Percentiles rank a stretch among this genome's conserved stretches.
Conservation (phyloP, 2,797 vertebrate species). For the Anas acuta region DNA sequence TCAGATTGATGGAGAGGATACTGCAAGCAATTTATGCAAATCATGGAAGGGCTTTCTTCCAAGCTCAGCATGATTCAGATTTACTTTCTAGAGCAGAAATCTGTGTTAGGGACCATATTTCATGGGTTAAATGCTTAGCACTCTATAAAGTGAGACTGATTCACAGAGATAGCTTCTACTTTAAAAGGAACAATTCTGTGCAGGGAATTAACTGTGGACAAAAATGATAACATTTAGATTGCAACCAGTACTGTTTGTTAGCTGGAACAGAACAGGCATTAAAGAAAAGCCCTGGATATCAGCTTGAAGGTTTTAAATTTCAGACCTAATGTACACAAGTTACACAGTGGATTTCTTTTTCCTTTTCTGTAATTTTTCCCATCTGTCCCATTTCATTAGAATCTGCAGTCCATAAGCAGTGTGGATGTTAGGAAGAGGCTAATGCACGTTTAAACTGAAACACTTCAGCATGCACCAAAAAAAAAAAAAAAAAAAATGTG, state of each 20-base stretch:
- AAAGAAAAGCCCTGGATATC: neutral
- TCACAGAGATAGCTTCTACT: constrained; percentile 7
- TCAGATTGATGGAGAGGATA: neutral
- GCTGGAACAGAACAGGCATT: constrained; percentile 12
- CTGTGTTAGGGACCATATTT: neutral
- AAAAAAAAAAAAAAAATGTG: constrained; percentile 25
- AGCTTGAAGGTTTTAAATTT: constrained; percentile 57
- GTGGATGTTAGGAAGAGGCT: neutral
- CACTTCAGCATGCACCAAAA: neutral
- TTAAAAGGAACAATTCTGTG: neutral
- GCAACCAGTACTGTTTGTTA: neutral
- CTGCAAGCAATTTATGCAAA: neutral
- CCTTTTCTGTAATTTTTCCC: constrained; percentile 58
- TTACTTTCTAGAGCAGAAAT: constrained; percentile 13
- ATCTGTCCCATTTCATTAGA: constrained; percentile 46
- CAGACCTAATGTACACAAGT: constrained; percentile 42
- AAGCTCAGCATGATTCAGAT: neutral
- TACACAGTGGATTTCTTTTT: constrained; percentile 2
- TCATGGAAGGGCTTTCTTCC: neutral
- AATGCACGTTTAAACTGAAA: neutral
- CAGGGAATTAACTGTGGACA: neutral
- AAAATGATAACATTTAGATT: constrained; percentile 55
- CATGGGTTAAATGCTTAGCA: neutral
- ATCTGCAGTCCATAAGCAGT: neutral
- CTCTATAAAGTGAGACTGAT: neutral